Conservation (phyloP, 2,113 vertebrate species). For the Solea senegalensis region DNA sequence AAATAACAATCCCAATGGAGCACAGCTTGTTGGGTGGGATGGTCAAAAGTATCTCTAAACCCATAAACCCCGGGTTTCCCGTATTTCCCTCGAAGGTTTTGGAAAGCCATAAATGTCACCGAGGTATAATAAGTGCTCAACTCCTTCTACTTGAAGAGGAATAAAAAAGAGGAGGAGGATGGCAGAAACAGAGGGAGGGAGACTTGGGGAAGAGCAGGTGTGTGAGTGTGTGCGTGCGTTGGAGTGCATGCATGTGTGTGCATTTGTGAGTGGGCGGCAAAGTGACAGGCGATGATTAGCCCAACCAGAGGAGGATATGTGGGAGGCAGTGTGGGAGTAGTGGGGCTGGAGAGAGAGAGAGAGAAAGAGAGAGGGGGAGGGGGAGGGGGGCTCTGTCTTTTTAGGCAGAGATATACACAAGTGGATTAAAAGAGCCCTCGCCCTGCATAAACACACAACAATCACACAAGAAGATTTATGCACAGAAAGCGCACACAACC, state of each 20-base stretch:
- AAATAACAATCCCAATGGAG: constrained; percentile 36
- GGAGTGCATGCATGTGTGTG: constrained; percentile 4
- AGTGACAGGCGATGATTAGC: constrained; percentile 79
- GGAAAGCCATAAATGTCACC: constrained; percentile 44
- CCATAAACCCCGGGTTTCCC: constrained; percentile 1
- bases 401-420: constrained; percentile 60
- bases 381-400: constrained; percentile 43
- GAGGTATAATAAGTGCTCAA: constrained; percentile 40
- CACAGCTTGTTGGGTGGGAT: constrained; percentile 5
- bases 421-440: constrained; percentile 64
- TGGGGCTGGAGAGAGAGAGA: constrained; percentile 54
- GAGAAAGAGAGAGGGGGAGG: constrained; percentile 30
- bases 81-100: constrained; percentile 38
- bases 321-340: constrained; percentile 71
- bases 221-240: constrained; percentile 20
- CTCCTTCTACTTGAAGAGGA: constrained; percentile 30
- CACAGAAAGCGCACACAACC: constrained; percentile 31
- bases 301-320: constrained; percentile 74
- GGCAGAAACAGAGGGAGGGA: constrained; percentile 21
- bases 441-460: constrained; percentile 41
- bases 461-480: constrained; percentile 20
- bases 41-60: constrained; percentile 33
- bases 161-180: constrained; percentile 36
- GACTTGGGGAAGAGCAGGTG: constrained; percentile 33
- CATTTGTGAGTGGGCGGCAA: constrained; percentile 57